phyloP scores from a whole-genome alignment of 2,888 invertebrate genomes.

The Callyntrura guangdongensis region DNA sequence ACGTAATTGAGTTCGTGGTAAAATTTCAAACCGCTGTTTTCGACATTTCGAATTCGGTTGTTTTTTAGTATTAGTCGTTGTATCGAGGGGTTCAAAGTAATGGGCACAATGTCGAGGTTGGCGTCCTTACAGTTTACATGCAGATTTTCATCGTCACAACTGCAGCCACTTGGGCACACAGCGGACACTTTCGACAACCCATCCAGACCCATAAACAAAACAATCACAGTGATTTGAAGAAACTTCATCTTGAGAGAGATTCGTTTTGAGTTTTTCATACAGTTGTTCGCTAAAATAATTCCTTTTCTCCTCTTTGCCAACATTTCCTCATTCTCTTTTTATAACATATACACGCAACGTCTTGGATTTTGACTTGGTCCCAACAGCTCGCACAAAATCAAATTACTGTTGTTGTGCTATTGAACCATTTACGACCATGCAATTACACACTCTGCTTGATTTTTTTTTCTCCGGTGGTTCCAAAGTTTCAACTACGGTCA shows the following conservation, averaged over 20 bases:
- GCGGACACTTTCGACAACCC: slow-evolving; percentile 87
- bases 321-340: slow-evolving; percentile 28
- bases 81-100: slow-evolving; percentile 96
- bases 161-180: slow-evolving; percentile 95
- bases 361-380: slow-evolving; percentile 15
- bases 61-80: slow-evolving; percentile 93
- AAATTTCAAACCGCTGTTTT: slow-evolving; percentile 92
- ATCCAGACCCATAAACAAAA: slow-evolving; percentile 38
- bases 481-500: neutral
- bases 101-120: slow-evolving; percentile 95
- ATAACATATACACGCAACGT: neutral
- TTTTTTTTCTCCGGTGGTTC: neutral
- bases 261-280: neutral
- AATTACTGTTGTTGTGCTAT: neutral
- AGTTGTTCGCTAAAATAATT: neutral
- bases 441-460: too few species aligned
- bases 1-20: slow-evolving; percentile 94
- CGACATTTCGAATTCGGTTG: slow-evolving; percentile 95
- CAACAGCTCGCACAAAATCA: neutral
- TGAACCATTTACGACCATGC: neutral
- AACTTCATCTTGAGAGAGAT: slow-evolving; percentile 77
- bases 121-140: slow-evolving; percentile 95
- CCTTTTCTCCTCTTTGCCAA: slow-evolving; percentile 42
- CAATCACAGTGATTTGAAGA: slow-evolving; percentile 60
- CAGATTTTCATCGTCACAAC: slow-evolving; percentile 95